Conservation (phyloP, 2,797 vertebrate genomes). For the Natrix natrix region DNA sequence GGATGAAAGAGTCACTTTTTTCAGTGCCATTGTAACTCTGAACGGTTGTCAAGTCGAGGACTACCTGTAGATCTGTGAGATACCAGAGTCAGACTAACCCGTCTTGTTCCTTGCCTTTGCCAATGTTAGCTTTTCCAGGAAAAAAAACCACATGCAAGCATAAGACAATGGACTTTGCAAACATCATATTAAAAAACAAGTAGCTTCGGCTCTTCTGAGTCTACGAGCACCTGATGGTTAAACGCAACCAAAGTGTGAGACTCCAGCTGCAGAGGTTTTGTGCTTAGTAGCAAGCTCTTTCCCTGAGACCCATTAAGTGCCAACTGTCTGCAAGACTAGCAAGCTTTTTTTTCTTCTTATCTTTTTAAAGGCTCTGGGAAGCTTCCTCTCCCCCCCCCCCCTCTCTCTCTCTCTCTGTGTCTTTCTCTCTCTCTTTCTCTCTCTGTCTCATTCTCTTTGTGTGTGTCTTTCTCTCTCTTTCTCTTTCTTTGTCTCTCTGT, state of each 20-base stretch:
- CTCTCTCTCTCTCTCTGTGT: constrained; percentile 5
- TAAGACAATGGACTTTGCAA: neutral
- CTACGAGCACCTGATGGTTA: constrained; percentile 1
- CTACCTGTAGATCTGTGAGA: neutral
- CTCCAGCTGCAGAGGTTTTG: constrained; percentile 75
- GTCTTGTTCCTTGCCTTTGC: neutral
- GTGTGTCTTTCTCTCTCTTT: no score
- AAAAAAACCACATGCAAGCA: neutral
- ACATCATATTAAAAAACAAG: constrained; percentile 36
- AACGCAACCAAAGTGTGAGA: constrained; percentile 27
- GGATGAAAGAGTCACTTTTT: neutral
- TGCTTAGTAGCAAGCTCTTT: constrained; percentile 52
- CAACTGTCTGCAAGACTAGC: constrained; percentile 69
- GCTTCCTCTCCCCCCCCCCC: constrained; percentile 50
- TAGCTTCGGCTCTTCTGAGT: neutral
- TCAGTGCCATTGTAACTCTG: neutral
- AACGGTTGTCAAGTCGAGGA: neutral
- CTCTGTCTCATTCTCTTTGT: no score
- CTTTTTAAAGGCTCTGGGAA: constrained; percentile 71
- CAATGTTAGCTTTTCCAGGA: neutral
- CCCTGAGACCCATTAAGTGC: constrained; percentile 61
- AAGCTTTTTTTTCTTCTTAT: neutral
- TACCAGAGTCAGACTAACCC: neutral
- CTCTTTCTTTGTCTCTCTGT: neutral
- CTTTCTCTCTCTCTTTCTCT: constrained; percentile 8